phyloP scores from a whole-genome alignment of 30 jellyfish, hydroid and myxozoan species.

The Chrysaora quinquecirrha region DNA sequence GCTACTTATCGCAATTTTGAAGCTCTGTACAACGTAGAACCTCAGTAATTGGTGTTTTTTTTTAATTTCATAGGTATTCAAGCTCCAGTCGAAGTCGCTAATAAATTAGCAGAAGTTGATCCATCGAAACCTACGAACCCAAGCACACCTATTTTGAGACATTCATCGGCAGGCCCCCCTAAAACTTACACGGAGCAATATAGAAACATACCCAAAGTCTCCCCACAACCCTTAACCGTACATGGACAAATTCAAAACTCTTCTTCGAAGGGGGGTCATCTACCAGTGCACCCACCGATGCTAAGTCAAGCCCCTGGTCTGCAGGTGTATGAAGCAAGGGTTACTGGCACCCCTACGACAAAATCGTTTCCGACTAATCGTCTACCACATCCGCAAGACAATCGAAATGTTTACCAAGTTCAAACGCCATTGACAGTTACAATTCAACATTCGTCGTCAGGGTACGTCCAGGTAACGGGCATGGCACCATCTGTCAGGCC shows the following conservation, averaged over 20 bases:
- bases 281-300: constrained; percentile 94
- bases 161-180: constrained; percentile 61
- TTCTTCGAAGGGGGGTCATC: constrained; percentile 55
- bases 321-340: constrained; percentile 55
- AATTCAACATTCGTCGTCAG: constrained; percentile 51
- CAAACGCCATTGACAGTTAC: constrained; percentile 43
- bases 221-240: constrained; percentile 69
- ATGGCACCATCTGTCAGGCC: constrained; percentile 63
- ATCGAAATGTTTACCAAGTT: constrained; percentile 49
- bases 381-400: constrained; percentile 58
- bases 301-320: constrained; percentile 92
- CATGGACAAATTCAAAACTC: constrained; percentile 65
- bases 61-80: constrained; percentile 76
- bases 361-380: constrained; percentile 56
- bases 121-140: constrained; percentile 41
- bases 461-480: constrained; percentile 42
- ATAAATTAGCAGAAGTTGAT: constrained; percentile 67
- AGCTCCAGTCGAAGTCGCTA: constrained; percentile 91
- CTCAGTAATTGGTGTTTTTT: too few relatives aligned
- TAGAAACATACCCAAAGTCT: constrained; percentile 70
- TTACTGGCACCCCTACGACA: constrained; percentile 45
- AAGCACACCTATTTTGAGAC: constrained; percentile 36
- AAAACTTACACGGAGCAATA: constrained; percentile 55
- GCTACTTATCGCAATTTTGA: too few relatives aligned
- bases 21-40: too few relatives aligned